Base-by-base conservation (phyloP, 2,888 invertebrate species). In the Tetramorium bicarinatum region DNA sequence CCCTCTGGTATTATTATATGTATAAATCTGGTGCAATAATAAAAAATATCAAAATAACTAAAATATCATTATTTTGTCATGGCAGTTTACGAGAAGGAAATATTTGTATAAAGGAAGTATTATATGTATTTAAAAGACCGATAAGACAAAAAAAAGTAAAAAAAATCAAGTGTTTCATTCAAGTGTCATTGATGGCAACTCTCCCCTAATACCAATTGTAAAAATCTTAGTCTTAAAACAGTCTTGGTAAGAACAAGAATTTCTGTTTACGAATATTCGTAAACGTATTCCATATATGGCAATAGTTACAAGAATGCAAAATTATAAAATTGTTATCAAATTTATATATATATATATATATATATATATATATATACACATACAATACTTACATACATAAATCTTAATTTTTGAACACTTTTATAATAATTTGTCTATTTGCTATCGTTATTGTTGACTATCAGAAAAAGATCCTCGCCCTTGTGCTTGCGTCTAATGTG, bases 401-500 rank as follows among this genome's bases (percentile, higher is more conserved):
- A 34, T 34, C 29, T 34, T 4, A 34, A 34, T 34, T 34, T 34
- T 49, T n/a, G n/a, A n/a, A n/a, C n/a, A n/a, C n/a, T n/a, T n/a
- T n/a, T n/a, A n/a, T 7, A 52, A 8, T 4, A 71, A 71, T 25
- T 21, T 25, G 25, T 13, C 29, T 61, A 59, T 64, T 62, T 61
- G 34, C 21, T 38, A 21, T 88, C 77, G 15, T 62, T 61, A 25
- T 34, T 38, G n/a, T 88, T 75, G 15, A 90, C 84, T 47, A 90
- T 87, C 21, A 88, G 18, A 11, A 86, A 87, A 6, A 85, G 66
- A 54, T 91, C 87, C 34, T 87, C 44, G 59, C 87, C 88, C 18
- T 82, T 77, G 59, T 89, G 89, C 11, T 54, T 82, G 7, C 88
- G 82, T 21, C 89, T 82, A n/a, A 92, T 89, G 71, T 94, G 94